Evolutionary conservation across 2,797 vertebrate species (phyloP).

Genomic region (Molossus molossus): DNA sequence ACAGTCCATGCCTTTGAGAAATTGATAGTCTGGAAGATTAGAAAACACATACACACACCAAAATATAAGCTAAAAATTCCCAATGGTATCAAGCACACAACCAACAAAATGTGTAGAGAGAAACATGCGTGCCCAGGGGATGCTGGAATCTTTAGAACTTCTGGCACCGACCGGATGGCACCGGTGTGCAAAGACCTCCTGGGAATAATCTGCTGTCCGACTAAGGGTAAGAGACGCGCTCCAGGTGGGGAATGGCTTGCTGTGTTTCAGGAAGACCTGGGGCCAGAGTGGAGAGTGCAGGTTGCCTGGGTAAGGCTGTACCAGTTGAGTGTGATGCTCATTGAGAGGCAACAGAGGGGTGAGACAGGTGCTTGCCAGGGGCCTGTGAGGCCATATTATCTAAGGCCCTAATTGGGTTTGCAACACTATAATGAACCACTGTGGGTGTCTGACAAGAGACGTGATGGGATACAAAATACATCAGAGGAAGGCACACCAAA

Average conservation of each 20-base stretch:
- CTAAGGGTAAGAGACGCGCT: background rate
- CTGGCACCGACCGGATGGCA: background rate
- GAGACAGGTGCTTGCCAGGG: background rate
- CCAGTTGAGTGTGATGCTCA: background rate
- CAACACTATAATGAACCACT: conserved; percentile 60
- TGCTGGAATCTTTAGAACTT: background rate
- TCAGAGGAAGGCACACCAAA: conserved; percentile 11
- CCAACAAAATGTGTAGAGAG: background rate
- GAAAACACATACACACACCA: background rate
- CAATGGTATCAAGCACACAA: background rate
- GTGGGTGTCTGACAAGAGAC: conserved; percentile 49
- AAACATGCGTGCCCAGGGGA: background rate
- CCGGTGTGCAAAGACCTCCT: background rate
- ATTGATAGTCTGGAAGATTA: background rate
- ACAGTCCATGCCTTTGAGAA: background rate
- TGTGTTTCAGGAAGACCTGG: background rate
- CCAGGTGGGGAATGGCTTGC: too few relatives aligned
- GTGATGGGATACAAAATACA: conserved; percentile 71
- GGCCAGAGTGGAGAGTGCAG: background rate
- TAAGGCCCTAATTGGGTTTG: conserved; percentile 74
- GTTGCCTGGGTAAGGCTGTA: background rate
- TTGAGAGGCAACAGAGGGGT: background rate
- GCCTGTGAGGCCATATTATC: background rate
- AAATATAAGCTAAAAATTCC: conserved; percentile 14
- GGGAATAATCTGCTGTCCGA: background rate